A percentile compares a stretch with the other conserved stretches of the same genome.
Conservation (phyloP, 2,888 invertebrate genomes). For the Aporophyla lueneburgensis region DNA sequence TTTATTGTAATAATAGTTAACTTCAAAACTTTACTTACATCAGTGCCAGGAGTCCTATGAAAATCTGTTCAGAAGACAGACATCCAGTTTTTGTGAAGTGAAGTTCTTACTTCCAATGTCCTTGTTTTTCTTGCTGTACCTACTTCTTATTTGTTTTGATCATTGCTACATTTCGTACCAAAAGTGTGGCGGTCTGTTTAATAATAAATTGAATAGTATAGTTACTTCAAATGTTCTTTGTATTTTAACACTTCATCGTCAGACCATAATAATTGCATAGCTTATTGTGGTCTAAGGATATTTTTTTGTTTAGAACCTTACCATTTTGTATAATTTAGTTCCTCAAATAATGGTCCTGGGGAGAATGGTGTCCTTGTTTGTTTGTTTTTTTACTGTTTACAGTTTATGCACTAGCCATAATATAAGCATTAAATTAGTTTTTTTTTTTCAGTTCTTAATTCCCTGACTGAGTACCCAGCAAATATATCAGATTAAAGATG, state of each 20-base stretch:
- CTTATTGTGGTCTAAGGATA: conserved; percentile 11
- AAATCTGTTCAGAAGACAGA: neutral
- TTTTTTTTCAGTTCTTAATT: conserved; percentile 77
- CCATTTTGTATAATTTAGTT: neutral
- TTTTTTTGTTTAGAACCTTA: neutral
- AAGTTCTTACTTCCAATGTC: neutral
- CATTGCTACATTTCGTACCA: neutral
- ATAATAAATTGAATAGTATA: neutral
- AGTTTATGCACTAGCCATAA: too few relatives aligned
- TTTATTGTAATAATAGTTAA: neutral
- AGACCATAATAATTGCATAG: neutral
- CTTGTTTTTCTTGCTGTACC: neutral
- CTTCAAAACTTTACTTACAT: neutral
- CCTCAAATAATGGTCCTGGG: neutral
- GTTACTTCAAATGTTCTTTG: neutral
- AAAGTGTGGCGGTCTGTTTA: neutral
- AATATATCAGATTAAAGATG: conserved; percentile 70
- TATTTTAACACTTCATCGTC: neutral
- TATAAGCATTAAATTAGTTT: too few relatives aligned
- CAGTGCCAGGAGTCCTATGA: neutral
- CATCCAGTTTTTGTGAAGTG: neutral
- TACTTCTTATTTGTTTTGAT: neutral
- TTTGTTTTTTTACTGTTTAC: neutral
- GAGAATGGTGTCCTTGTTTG: conserved; percentile 2
- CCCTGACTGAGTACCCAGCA: conserved; percentile 61